Conservation (phyloP, 2,113 vertebrate genomes). For the Cynocephalus volans region DNA sequence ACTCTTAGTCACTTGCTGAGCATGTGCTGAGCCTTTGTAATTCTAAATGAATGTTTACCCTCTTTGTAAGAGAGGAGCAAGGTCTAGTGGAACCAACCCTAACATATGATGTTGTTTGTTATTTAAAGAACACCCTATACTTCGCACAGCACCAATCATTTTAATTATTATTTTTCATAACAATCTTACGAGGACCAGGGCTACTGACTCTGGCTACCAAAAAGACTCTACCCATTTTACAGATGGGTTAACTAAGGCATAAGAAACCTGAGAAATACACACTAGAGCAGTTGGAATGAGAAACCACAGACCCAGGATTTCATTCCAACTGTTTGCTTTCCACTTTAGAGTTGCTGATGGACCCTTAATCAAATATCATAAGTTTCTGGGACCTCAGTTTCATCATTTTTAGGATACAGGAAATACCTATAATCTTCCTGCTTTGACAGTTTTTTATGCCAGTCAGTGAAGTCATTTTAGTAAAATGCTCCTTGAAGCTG, state of each 20-base stretch:
- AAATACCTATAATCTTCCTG: slow-evolving; percentile 40
- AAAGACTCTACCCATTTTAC: slow-evolving; percentile 35
- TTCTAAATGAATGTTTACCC: slow-evolving; percentile 80
- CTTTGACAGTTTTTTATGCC: slow-evolving; percentile 23
- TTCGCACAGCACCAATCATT: slow-evolving; percentile 62
- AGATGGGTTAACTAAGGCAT: slow-evolving; percentile 11
- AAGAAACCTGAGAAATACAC: slow-evolving; percentile 33
- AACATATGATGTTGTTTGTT: slow-evolving; percentile 46
- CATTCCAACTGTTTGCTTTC: slow-evolving; percentile 45
- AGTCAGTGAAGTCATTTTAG: slow-evolving; percentile 12
- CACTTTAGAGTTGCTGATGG: slow-evolving; percentile 4
- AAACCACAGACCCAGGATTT: neutral
- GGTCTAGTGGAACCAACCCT: slow-evolving; percentile 10
- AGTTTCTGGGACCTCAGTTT: slow-evolving; percentile 30
- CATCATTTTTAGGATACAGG: slow-evolving; percentile 24
- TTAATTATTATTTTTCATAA: slow-evolving; percentile 75
- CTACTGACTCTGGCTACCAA: neutral
- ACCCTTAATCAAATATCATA: neutral
- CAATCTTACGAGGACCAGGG: neutral
- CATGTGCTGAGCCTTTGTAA: slow-evolving; percentile 74
- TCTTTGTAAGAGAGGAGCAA: slow-evolving; percentile 74
- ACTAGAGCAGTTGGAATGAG: neutral
- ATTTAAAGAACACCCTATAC: slow-evolving; percentile 76
- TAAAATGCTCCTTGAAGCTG: slow-evolving; percentile 61
- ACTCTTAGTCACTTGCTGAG: slow-evolving; percentile 63